Evolutionary conservation across 30 jellyfish, hydroid and myxozoan genomes (phyloP), one percentile per base, ranked within the genome.

Genomic region (Hydractinia symbiolongicarpus): DNA sequence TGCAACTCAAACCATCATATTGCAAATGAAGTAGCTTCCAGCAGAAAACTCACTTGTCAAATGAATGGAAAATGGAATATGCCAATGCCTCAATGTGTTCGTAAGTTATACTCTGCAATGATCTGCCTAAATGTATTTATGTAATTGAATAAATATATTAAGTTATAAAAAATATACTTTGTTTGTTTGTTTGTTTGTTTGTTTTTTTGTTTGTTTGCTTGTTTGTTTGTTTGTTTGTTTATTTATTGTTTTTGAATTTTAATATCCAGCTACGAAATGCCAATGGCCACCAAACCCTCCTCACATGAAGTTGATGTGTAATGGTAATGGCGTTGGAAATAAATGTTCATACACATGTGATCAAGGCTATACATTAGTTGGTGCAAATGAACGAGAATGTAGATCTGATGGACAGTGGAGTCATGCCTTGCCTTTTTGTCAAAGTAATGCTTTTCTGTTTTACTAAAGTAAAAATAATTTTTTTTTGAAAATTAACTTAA

Each of bases 381-480:
- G 98, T 13, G 83, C 96, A n/a, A 84, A 83, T 50, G 88, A 81
- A 72, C 78, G 96, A 58, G 83, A 90, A 20, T 93, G 98, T 79
- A 61, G 95, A 57, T 52, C 79, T 49, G 91, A 77, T 82, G 96
- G 96, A 17, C 91, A 83, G 50, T 93, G 98, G 98, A 87, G 94
- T 81, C 96, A 87, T 9, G 66, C 80, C 8, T 87, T 83, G 72
- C 98, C 98, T 40, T 50, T 61, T n/a, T 93, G 98, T 81, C 79
- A 82, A 67, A 86, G 98, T 93, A 90, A 6, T 81, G 14, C 15
- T 44, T 66, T 2, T 50, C 14, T 6, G 21, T 66, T 66, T 6
- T 15, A 60, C 17, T 15, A 16, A 0, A 13, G 17, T 60, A 60
- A 60, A 19, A 6, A 19, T 66, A 9, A 66, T 66, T 5, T 51